phyloP scores from a whole-genome alignment of 2,113 vertebrate genomes.

The Todiramphus chloris region DNA sequence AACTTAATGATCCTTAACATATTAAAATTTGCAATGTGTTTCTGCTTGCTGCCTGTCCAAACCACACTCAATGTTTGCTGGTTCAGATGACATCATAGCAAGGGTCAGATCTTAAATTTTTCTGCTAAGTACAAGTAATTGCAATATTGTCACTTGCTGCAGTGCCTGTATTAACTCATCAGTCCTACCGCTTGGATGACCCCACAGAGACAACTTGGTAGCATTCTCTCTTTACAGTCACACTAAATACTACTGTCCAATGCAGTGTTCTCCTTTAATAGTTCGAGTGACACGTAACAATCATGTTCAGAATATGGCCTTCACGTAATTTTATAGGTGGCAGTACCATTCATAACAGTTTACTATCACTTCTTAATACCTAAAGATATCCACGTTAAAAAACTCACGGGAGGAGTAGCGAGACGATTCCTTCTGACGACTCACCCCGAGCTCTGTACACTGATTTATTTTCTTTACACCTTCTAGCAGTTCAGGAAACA shows the following conservation, averaged over 20 bases:
- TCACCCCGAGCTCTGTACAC: not conserved
- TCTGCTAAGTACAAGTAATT: conserved; percentile 3
- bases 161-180: not conserved
- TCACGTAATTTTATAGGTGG: not conserved
- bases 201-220: not conserved
- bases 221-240: not conserved
- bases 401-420: not conserved
- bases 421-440: not conserved
- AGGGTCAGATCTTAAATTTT: conserved; percentile 43
- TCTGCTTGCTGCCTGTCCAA: conserved; percentile 53
- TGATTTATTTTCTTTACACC: not conserved
- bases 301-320: not conserved
- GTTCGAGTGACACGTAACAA: not conserved
- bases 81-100: conserved; percentile 40
- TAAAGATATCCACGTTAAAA: not conserved
- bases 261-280: not conserved
- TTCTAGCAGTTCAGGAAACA: not conserved
- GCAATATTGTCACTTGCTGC: not conserved
- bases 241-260: not conserved
- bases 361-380: not conserved
- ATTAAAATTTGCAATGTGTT: conserved; percentile 62
- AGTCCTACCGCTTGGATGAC: not conserved
- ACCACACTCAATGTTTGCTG: conserved; percentile 39
- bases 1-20: conserved; percentile 69
- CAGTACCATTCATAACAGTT: not conserved